These are phyloP conservation scores for Hirudinaria manillensis DNA, from an alignment of 2,888 invertebrate genomes.

Conservation along the genomic window DNA sequence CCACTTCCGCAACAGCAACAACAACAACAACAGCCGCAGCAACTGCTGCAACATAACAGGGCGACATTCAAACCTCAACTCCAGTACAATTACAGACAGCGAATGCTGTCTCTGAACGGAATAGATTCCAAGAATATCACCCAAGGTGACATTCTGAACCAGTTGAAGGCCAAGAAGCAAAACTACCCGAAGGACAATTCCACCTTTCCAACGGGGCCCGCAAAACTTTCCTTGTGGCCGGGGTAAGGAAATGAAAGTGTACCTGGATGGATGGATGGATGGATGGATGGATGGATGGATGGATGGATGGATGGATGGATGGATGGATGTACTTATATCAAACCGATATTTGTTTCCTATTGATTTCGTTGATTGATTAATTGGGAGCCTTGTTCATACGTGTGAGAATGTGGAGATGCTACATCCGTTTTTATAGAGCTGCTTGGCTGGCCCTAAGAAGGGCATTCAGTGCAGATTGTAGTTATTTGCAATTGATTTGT, in stretches of 20 bases:
- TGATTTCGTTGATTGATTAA: no score
- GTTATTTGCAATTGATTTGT: background rate
- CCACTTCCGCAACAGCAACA: background rate
- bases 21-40: background rate
- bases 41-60: background rate
- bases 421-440: no score
- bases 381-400: no score
- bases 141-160: slow-evolving; percentile 22
- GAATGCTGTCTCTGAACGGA: background rate
- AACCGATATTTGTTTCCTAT: no score
- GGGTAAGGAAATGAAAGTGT: background rate
- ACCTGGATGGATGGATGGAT: background rate
- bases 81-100: background rate
- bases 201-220: background rate
- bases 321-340: no score
- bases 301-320: no score
- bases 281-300: no score
- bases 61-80: background rate
- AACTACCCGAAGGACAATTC: background rate
- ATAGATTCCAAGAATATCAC: background rate
- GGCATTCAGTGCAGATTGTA: no score
- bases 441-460: no score
- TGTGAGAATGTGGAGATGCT: no score
- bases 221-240: background rate
- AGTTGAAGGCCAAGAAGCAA: slow-evolving; percentile 5